Base-by-base conservation (phyloP, 2,888 invertebrate genomes). In the Glaucopsyche alexis region DNA sequence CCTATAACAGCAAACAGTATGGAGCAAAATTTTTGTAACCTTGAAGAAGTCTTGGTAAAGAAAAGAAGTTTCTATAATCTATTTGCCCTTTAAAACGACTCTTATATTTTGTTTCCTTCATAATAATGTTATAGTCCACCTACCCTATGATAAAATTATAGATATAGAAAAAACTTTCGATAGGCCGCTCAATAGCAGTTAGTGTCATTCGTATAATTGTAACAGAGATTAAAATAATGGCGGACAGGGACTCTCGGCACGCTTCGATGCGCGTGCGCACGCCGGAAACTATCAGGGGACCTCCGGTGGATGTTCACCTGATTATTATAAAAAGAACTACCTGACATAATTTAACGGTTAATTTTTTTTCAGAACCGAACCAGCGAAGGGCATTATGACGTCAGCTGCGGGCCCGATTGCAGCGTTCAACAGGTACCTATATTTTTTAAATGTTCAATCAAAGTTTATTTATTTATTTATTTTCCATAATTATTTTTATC, bases 331-430 rank as follows among this genome's bases (percentile, higher is more conserved):
- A 72, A 80, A 80, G 80, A 80, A 78, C 69, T 72, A 70, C 72
- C 49, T 69, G 72, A 77, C 78, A 75, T 75, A 75, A 71, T 73
- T 49, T 72, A 50, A 50, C 66, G 42, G 50, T 19, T 13, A n/a
- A 49, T 65, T 79, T 78, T 73, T 75, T 81, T 83, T 16, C 94
- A 96, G 96, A 96, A 95, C 84, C 94, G 95, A 79, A 95, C 96
- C 76, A 95, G 95, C 78, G 95, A 95, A 79, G 94, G 93, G n/a
- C 94, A 94, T 81, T 95, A 94, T 79, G 95, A 95, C 82, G 94
- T 95, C 72, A 95, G 94, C 77, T 96, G 96, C 81, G 95, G 95
- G 50, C 93, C 94, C 55, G 94, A 95, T 76, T 96, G 96, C 89
- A 95, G 95, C 85, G 94, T 95, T 74, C 94, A 95, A 85, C 96